phyloP scores from a whole-genome alignment of 1,140 invertebrate species.

The Cydia strobilella region DNA sequence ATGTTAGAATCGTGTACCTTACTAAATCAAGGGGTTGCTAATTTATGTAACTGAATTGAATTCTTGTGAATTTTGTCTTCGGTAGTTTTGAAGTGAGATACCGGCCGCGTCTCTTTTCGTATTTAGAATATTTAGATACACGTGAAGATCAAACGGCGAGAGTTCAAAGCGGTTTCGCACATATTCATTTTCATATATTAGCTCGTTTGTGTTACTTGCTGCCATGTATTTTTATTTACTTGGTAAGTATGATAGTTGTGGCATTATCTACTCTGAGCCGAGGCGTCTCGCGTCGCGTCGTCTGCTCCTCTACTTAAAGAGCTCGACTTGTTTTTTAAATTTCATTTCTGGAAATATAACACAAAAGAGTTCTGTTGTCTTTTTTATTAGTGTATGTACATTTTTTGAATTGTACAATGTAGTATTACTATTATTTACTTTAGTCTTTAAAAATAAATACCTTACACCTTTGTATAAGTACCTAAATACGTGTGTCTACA shows the following conservation, averaged over 20 bases:
- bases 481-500: no score
- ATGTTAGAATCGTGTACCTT: constrained; percentile 49
- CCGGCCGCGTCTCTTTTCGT: constrained; percentile 50
- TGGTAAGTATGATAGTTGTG: constrained; percentile 47
- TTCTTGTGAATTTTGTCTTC: constrained; percentile 61
- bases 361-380: not conserved
- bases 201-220: constrained; percentile 61
- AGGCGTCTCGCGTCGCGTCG: not conserved
- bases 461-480: no score
- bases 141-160: constrained; percentile 66
- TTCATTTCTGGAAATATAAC: not conserved
- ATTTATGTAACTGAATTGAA: constrained; percentile 65
- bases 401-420: not conserved
- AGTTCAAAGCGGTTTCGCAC: constrained; percentile 63
- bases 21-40: constrained; percentile 50
- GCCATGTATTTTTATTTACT: constrained; percentile 53
- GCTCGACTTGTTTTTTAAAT: not conserved
- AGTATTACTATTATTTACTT: no score
- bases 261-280: constrained; percentile 32
- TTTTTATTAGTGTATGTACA: not conserved
- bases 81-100: constrained; percentile 39
- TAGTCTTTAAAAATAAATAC: no score
- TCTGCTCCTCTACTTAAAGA: not conserved
- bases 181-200: constrained; percentile 65
- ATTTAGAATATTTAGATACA: constrained; percentile 54